Conservation (phyloP, 1,140 invertebrate species). For the Chymomyza costata region DNA sequence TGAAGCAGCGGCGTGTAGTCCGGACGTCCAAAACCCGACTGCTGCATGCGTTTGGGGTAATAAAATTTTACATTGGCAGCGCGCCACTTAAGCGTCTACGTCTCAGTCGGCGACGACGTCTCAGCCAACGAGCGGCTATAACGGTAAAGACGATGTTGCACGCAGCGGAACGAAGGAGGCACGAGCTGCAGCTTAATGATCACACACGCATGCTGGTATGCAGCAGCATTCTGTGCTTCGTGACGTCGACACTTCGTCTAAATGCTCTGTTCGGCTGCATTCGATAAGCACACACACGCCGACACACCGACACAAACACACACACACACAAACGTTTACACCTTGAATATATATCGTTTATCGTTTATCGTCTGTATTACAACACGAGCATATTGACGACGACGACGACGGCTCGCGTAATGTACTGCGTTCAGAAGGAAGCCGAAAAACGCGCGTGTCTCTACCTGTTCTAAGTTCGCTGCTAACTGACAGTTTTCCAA, state of each 20-base stretch:
- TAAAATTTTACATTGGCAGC: slow-evolving; percentile 67
- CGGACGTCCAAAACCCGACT: slow-evolving; percentile 72
- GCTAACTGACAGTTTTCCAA: slow-evolving; percentile 75
- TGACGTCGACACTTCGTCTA: background rate
- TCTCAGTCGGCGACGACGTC: slow-evolving; percentile 30
- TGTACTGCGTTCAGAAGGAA: slow-evolving; percentile 39
- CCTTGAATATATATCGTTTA: slow-evolving; percentile 11
- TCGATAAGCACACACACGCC: background rate
- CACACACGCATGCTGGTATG: slow-evolving; percentile 5
- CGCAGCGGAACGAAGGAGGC: slow-evolving; percentile 9
- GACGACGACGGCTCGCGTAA: slow-evolving; percentile 2
- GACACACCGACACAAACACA: background rate
- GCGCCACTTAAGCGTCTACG: slow-evolving; percentile 18
- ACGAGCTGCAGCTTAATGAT: background rate
- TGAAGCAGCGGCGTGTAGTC: slow-evolving; percentile 63
- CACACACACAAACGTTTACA: background rate
- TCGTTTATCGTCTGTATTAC: background rate
- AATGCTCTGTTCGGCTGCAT: background rate
- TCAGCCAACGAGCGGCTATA: too few relatives aligned
- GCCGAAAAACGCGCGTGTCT: slow-evolving; percentile 68
- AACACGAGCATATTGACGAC: too few relatives aligned
- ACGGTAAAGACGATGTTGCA: slow-evolving; percentile 5
- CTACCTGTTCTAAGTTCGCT: slow-evolving; percentile 76
- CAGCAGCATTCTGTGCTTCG: background rate
- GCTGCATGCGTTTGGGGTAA: slow-evolving; percentile 71